Base-by-base conservation (phyloP, 1,140 invertebrate species). In the Papilio helenus region DNA sequence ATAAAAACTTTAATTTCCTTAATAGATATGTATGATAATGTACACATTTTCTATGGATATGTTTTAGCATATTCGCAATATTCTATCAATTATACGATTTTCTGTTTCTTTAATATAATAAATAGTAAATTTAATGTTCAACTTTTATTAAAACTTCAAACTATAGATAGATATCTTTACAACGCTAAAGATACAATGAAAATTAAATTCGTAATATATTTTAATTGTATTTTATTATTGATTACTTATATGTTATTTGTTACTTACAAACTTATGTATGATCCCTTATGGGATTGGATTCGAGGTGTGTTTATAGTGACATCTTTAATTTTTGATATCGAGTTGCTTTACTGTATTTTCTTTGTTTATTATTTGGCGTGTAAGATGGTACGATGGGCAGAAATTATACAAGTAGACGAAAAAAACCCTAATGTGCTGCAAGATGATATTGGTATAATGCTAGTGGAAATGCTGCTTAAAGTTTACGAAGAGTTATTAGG, bases 241-340 rank as follows among this genome's bases (percentile, higher is more conserved):
- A 0, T 65, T 14, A 44, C 20, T 42, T 83, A 83, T 76, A 34
- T 80, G 0, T 58, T 81, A 0, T 44, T 83, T 12, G 23, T 83
- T 20, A 8, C 16, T 2, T 26, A 72, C 0, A 83, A 83, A 44
- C 46, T 81, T 3, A 5, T 71, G 2, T 39, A 79, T 5, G 82
- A 81, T 72, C 71, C 78, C 0, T 34, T 79, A 12, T 83, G 82
- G 82, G 77, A 80, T 42, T 77, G 71, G 74, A 39, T 77, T 4
- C 74, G 82, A 79, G 80, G 29, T 34, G 20, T 68, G n/a, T 83
- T 81, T 29, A 76, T 83, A 18, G 14, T 55, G 2, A 79, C 68
- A 16, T 79, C 82, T 12, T 46, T 83, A 14, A 80, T 79, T n/a
- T 81, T 80, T 72, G 79, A 83, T 79, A 49, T 83, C 5, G 80